Conservation (phyloP, 2,888 invertebrate species). For the Ernsta delagoae region DNA sequence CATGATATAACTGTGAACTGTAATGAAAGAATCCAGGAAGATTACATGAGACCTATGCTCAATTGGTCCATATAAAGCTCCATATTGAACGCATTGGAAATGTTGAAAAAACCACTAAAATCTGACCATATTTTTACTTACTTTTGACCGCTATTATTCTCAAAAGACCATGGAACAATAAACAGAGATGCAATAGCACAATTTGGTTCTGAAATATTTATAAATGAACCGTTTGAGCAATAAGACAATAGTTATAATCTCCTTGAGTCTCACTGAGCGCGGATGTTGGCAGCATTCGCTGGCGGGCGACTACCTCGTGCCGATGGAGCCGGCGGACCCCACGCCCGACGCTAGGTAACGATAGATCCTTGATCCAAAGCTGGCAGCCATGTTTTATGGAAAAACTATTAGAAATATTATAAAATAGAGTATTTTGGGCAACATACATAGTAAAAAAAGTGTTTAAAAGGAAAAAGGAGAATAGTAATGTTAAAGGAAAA, state of each 20-base stretch:
- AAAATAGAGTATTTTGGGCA: neutral
- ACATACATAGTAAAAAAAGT: no score
- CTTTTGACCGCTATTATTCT: neutral
- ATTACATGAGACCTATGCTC: no score
- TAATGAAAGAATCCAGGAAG: no score
- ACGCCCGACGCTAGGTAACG: conserved; percentile 72
- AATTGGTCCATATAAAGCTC: no score
- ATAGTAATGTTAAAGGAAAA: no score
- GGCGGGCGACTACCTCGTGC: conserved; percentile 82
- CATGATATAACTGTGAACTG: no score
- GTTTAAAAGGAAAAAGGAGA: no score
- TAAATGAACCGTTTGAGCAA: neutral
- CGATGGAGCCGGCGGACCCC: conserved; percentile 74
- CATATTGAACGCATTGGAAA: no score
- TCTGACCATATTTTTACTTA: no score
- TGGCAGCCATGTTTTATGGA: conserved; percentile 47
- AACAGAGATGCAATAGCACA: neutral
- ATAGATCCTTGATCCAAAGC: conserved; percentile 45
- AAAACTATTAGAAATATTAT: neutral
- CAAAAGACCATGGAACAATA: conserved; percentile 1
- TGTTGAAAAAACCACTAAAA: no score
- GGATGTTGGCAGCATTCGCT: conserved; percentile 79
- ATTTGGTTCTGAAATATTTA: neutral
- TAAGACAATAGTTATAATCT: conserved; percentile 40
- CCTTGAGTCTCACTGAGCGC: conserved; percentile 69